phyloP scores from a whole-genome alignment of 2,888 invertebrate species.

The Xanthia togata region DNA sequence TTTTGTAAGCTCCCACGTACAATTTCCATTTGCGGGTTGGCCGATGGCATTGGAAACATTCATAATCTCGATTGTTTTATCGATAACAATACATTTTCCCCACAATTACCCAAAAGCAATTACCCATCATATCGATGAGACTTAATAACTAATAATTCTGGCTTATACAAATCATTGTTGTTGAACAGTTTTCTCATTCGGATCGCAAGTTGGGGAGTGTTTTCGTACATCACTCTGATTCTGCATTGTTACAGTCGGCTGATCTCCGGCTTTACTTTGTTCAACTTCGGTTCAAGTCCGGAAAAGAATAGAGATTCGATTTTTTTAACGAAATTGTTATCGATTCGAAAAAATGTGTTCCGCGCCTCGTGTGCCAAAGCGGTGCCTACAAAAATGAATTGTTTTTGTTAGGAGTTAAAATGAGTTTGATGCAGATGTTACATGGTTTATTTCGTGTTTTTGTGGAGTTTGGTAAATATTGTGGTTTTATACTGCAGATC shows the following conservation, averaged over 20 bases:
- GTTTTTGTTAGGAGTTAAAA: conserved; percentile 53
- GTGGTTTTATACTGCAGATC: neutral
- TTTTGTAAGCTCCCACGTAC: neutral
- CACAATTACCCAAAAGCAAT: conserved; percentile 11
- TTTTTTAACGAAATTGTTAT: conserved; percentile 51
- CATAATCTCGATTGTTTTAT: neutral
- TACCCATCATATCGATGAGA: conserved; percentile 24
- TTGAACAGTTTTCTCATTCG: conserved; percentile 47
- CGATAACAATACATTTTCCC: conserved; percentile 1
- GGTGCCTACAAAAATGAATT: conserved; percentile 45
- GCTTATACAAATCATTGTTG: conserved; percentile 50
- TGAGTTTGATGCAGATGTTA: conserved; percentile 54
- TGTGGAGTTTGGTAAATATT: conserved; percentile 17
- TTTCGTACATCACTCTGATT: conserved; percentile 66
- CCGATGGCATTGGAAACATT: neutral
- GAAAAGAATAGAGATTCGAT: conserved; percentile 42
- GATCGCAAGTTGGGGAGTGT: conserved; percentile 40
- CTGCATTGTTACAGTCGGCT: conserved; percentile 64
- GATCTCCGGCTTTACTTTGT: conserved; percentile 64
- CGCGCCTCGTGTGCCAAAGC: conserved; percentile 25
- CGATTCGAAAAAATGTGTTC: conserved; percentile 32
- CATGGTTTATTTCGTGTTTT: conserved; percentile 38
- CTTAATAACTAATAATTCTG: conserved; percentile 50
- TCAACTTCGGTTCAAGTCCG: conserved; percentile 55
- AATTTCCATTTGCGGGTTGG: neutral